Base-by-base conservation (phyloP, 2,113 vertebrate species). In the Rhizomys pruinosus region DNA sequence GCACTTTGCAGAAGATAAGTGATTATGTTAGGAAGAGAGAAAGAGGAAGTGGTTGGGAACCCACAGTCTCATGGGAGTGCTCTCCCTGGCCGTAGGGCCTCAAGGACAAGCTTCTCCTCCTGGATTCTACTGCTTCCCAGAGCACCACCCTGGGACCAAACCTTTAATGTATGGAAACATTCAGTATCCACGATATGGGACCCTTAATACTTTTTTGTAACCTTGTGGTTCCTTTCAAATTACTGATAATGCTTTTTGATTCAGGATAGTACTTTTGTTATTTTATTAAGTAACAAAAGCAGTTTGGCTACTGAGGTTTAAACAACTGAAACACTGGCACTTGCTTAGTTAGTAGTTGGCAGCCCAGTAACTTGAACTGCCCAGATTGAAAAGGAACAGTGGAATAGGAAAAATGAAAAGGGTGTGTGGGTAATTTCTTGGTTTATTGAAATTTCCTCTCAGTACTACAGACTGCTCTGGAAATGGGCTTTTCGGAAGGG, bases 341-440 rank as follows among this genome's bases (percentile, higher is more conserved):
- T 96, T 94, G 77, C 16, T 78, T 92, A 88, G 87, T n/a, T n/a
- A n/a, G 2, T 84, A 86, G 76, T 74, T 93, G 87, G 69, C 87
- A 84, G 52, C 87, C 84, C 57, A 94, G 44, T 87, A 71, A 74
- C 1, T 87, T 64, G 81, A 93, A 66, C 52, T 96, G 80, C 81
- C 76, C 72, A 92, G 77, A 84, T 92, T 95, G 84, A 89, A 71
- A 91, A 86, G 74, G 88, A 91, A 89, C 77, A 87, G 85, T 94
- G 85, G 81, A 95, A 87, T 72, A 90, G 72, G 88, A 87, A 93
- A 85, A 96, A 93, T 79, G 47, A 92, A 76, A 97, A 92, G n/a
- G 52, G 27, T 64, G 6, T 94, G 52, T 87, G 94, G 76, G n/a
- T 91, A 89, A 71, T 93, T 94, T 73, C 61, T 94, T 94, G 77